A percentile compares a stretch with the other conserved stretches of the same genome.
phyloP scores from a whole-genome alignment of 2,888 invertebrate species.

The Melanophora roralis region DNA sequence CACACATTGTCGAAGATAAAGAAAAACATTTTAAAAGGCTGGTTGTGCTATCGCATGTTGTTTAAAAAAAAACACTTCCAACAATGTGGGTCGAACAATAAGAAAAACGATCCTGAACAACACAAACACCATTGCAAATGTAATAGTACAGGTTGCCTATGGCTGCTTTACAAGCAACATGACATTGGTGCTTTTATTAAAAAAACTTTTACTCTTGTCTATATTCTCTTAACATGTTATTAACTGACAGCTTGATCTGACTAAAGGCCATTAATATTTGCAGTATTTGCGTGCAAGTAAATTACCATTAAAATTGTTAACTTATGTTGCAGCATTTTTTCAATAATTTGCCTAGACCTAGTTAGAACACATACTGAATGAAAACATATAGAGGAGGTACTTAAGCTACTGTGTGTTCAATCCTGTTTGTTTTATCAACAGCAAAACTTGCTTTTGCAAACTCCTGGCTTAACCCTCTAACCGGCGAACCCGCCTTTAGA shows the following conservation, averaged over 20 bases:
- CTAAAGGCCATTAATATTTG: constrained; percentile 31
- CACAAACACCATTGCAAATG: no score
- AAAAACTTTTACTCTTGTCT: neutral
- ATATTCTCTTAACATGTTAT: neutral
- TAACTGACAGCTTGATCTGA: constrained; percentile 28
- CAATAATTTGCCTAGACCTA: constrained; percentile 37
- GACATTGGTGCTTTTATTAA: constrained; percentile 10
- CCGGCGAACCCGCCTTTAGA: no score
- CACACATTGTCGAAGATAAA: no score
- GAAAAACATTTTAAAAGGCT: no score
- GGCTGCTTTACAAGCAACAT: neutral
- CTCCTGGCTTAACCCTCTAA: no score
- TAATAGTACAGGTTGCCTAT: neutral
- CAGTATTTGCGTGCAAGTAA: constrained; percentile 22
- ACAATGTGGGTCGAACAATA: no score
- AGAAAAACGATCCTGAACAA: no score
- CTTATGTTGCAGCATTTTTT: constrained; percentile 39
- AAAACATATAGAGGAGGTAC: neutral
- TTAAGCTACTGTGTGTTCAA: constrained; percentile 32
- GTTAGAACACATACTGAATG: neutral
- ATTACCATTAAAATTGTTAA: constrained; percentile 57
- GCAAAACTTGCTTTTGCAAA: neutral
- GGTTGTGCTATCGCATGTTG: no score
- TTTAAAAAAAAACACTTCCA: no score
- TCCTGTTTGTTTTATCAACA: constrained; percentile 10